A percentile compares a stretch with the other conserved stretches of the same genome.
These are phyloP conservation scores for Chromoteleia sp. DNA, from an alignment of 2,888 invertebrate species.

Conservation along the genomic window DNA sequence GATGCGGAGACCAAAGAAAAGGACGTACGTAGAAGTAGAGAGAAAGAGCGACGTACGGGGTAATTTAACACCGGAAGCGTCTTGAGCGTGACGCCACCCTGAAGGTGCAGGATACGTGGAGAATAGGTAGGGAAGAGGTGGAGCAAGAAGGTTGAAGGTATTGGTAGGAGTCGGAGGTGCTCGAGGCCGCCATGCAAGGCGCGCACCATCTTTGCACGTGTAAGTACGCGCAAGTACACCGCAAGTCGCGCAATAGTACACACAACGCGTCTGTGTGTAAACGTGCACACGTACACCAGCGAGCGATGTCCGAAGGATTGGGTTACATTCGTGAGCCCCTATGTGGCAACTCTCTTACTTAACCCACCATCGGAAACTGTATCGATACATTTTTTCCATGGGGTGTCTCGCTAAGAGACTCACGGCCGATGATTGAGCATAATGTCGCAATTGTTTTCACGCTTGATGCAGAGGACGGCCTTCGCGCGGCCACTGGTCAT, in stretches of 20 bases:
- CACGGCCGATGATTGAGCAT: conserved; percentile 53
- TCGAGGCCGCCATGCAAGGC: conserved; percentile 80
- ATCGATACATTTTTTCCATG: conserved; percentile 79
- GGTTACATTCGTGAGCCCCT: conserved; percentile 79
- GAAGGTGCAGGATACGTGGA: conserved; percentile 84
- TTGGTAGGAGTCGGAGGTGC: conserved; percentile 77
- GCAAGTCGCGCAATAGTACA: conserved; percentile 47
- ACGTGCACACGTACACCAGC: conserved; percentile 63
- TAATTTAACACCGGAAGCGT: conserved; percentile 85
- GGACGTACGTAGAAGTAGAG: conserved; percentile 48
- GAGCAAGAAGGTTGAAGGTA: conserved; percentile 67
- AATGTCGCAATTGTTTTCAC: conserved; percentile 57
- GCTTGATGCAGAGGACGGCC: too few relatives aligned
- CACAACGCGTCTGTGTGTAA: conserved; percentile 44
- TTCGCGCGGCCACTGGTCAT: too few relatives aligned
- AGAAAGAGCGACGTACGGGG: conserved; percentile 75
- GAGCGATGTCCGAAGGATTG: conserved; percentile 76
- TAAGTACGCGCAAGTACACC: conserved; percentile 54
- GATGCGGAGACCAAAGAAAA: conserved; percentile 57
- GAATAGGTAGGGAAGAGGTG: conserved; percentile 75
- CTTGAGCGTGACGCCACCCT: conserved; percentile 85
- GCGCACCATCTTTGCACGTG: conserved; percentile 70
- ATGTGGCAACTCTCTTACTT: conserved; percentile 82
- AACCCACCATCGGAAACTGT: conserved; percentile 82
- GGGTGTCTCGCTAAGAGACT: conserved; percentile 74